phyloP scores from a whole-genome alignment of 2,113 vertebrate genomes.

The Leucoraja erinaceus region DNA sequence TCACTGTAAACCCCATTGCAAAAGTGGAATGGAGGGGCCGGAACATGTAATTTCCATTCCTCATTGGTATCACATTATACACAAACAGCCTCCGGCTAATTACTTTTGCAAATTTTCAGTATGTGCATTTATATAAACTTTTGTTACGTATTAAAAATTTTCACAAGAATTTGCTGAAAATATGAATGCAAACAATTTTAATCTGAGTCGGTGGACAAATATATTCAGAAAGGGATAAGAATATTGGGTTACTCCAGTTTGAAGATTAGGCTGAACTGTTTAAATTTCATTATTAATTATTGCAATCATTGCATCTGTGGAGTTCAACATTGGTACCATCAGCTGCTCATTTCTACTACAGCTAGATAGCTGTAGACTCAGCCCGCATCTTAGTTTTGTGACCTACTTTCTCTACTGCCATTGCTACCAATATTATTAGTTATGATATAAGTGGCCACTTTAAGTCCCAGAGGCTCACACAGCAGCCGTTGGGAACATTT shows the following conservation, averaged over 20 bases:
- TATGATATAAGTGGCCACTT: too few species aligned
- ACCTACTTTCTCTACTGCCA: too few species aligned
- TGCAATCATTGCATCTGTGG: neutral
- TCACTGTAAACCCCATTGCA: neutral
- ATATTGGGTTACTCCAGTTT: neutral
- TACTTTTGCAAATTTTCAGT: neutral
- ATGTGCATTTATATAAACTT: neutral
- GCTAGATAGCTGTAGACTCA: too few species aligned
- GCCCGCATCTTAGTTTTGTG: too few species aligned
- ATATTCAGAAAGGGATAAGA: neutral
- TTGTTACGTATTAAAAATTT: neutral
- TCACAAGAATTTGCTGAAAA: neutral
- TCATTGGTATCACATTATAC: neutral
- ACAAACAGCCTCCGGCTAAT: neutral
- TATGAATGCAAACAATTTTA: neutral
- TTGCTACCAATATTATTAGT: too few species aligned
- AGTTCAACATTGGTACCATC: neutral
- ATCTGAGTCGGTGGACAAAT: neutral
- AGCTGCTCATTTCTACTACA: neutral
- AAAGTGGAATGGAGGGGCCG: neutral
- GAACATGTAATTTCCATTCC: neutral
- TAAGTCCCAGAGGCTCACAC: too few species aligned
- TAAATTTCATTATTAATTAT: neutral
- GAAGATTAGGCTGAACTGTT: neutral
- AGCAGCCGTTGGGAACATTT: too few species aligned